phyloP scores from a whole-genome alignment of 2,113 vertebrate genomes.

The Synchiropus splendidus region DNA sequence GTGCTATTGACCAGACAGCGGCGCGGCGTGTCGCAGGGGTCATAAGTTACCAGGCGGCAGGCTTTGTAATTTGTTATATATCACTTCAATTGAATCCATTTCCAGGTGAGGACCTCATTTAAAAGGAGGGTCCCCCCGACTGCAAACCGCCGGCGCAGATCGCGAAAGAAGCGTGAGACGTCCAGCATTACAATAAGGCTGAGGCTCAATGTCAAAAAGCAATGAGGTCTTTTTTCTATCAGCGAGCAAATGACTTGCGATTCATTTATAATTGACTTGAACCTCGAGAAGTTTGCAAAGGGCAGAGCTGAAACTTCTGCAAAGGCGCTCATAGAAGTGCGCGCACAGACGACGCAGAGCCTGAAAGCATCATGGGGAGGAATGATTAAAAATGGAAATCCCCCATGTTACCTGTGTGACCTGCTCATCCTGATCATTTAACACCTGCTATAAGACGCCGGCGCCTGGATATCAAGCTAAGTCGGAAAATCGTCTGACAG shows the following conservation, averaged over 20 bases:
- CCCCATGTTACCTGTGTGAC: conserved; percentile 17
- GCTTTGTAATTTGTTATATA: conserved; percentile 26
- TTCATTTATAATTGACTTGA: conserved; percentile 18
- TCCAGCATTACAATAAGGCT: conserved; percentile 25
- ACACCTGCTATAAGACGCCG: neutral
- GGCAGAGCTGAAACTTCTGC: conserved; percentile 4
- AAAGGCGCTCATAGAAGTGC: conserved; percentile 10
- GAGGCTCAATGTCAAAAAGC: conserved; percentile 3
- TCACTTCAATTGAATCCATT: conserved; percentile 35
- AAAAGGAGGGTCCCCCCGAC: conserved; percentile 11
- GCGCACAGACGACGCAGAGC: too few relatives aligned
- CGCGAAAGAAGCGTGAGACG: conserved; percentile 15
- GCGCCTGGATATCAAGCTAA: too few relatives aligned
- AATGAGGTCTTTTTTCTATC: conserved; percentile 10
- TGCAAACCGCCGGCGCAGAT: conserved; percentile 6
- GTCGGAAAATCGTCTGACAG: too few relatives aligned
- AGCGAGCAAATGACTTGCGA: conserved; percentile 12
- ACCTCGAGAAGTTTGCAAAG: conserved; percentile 14
- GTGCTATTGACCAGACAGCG: conserved; percentile 13
- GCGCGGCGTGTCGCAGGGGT: conserved; percentile 16
- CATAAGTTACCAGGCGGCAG: conserved; percentile 13
- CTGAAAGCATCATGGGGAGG: conserved; percentile 3
- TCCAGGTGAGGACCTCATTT: conserved; percentile 42
- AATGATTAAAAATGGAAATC: conserved; percentile 33
- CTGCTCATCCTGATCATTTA: conserved; percentile 17